phyloP scores from a whole-genome alignment of 1,140 invertebrate species.

The Megalopta genalis region DNA sequence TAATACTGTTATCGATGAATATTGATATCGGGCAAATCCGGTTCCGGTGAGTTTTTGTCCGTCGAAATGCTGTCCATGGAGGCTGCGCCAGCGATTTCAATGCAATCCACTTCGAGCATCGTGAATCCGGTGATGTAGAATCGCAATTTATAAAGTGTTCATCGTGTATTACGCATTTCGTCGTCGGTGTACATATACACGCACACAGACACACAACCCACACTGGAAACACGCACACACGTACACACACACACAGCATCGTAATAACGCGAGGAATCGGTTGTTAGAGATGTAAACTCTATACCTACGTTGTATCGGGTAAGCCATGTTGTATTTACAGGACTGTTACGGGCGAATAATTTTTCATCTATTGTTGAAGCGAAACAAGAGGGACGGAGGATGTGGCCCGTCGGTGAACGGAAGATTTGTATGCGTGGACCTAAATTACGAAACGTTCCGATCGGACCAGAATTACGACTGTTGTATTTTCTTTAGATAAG shows the following conservation, averaged over 20 bases:
- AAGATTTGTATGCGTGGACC: conserved; percentile 26
- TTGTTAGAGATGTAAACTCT: conserved; percentile 18
- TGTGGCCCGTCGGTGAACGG: background rate
- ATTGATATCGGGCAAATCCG: too few relatives aligned
- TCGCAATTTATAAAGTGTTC: conserved; percentile 37
- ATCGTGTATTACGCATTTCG: conserved; percentile 31
- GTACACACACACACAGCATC: background rate
- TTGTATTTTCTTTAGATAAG: conserved; percentile 47
- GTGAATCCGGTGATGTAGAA: conserved; percentile 30
- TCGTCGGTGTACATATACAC: conserved; percentile 13
- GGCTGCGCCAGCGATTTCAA: too few relatives aligned
- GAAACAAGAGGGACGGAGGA: background rate
- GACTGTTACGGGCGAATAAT: background rate
- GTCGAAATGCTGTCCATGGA: too few relatives aligned
- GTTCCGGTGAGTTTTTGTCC: too few relatives aligned
- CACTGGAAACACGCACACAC: background rate
- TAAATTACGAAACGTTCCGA: conserved; percentile 36
- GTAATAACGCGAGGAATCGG: conserved; percentile 2
- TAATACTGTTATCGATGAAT: too few relatives aligned
- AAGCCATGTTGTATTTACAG: conserved; percentile 1
- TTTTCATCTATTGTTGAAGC: conserved; percentile 8
- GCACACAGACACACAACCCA: background rate
- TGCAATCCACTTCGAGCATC: conserved; percentile 14
- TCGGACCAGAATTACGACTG: conserved; percentile 42
- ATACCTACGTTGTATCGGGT: conserved; percentile 2